Conservation (phyloP, 2,888 invertebrate genomes). For the Eristalis tenax region DNA sequence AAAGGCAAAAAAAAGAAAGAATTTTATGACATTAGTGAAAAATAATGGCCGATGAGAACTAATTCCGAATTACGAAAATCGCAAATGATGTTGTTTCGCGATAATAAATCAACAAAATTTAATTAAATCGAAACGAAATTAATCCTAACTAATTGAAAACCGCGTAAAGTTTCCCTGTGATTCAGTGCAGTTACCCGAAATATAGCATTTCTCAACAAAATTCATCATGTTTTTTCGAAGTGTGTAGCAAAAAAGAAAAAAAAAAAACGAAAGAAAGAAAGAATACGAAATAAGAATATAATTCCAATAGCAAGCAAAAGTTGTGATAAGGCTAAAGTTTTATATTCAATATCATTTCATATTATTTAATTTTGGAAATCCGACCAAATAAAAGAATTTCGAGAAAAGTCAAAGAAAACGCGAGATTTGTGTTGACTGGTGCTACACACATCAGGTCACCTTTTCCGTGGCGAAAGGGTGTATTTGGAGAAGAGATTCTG, state of each 20-base stretch:
- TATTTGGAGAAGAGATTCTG: not conserved
- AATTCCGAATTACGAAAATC: constrained; percentile 58
- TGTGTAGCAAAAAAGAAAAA: constrained; percentile 12
- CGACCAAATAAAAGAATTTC: not conserved
- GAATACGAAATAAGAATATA: not conserved
- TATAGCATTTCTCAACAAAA: not conserved
- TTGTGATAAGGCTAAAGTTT: constrained; percentile 29
- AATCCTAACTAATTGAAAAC: constrained; percentile 28
- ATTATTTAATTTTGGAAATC: not conserved
- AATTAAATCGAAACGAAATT: constrained; percentile 48
- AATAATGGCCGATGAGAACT: constrained; percentile 69
- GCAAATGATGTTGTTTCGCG: constrained; percentile 66
- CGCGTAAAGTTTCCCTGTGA: constrained; percentile 19
- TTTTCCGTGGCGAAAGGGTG: constrained; percentile 16
- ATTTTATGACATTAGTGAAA: constrained; percentile 69
- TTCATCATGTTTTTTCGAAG: constrained; percentile 49
- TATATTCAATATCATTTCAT: not conserved
- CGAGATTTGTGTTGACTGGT: not conserved
- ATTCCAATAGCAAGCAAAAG: constrained; percentile 19
- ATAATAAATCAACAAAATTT: constrained; percentile 41
- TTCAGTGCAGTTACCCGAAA: not conserved
- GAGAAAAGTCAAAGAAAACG: not conserved
- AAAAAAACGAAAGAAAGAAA: not conserved
- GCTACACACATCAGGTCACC: not conserved
- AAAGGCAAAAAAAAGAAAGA: constrained; percentile 13